Evolutionary conservation across 2,113 vertebrate species (phyloP), one percentile per base, ranked within the genome.

Genomic region (Sprattus sprattus): DNA sequence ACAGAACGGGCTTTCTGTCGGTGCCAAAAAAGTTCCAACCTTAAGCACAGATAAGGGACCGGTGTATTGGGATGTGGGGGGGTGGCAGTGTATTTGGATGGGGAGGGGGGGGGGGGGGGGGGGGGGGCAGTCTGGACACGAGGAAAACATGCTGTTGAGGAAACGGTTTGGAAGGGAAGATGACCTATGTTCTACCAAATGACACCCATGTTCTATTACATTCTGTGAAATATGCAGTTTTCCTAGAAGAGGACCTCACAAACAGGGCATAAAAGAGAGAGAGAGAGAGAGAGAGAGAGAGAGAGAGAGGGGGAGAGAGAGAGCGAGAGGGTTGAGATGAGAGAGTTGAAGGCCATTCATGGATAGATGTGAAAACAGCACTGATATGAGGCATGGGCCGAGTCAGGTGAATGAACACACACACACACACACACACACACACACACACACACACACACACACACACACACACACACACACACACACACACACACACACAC

Each of bases 1-100:
- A 28, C 85, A 88, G 91, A 90, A 87, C 89, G 86, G 18, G 84
- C 82, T 82, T 75, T 84, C 52, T 87, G 84, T 28, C 10, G 0
- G 81, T 20, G 54, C 54, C 54, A 57, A 22, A 57, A 57, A 57
- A 57, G 54, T 57, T 57, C 18, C 54, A 57, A 22, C 54, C 57
- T 83, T 83, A 22, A 50, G 32, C 25, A 10, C 54, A 86, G 81
- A 81, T 87, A 86, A 81, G 22, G 20, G 20, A 57, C 16, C 54
- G 22, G 54, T 57, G 54, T 57, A 57, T 22, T 22, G 18, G 54
- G 54, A 22, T 57, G 18, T 2, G 8, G 47, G 47, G 39, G 39
- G 39, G 39, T 1, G 39, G 39, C 1, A 52, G 50, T 52, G 50
- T 52, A 52, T 11, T 11, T 0, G 50, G 50, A 15, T 52, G 50